These are phyloP conservation scores for Pangasius djambal DNA, from an alignment of 2,797 vertebrate genomes.

Conservation along the genomic window DNA sequence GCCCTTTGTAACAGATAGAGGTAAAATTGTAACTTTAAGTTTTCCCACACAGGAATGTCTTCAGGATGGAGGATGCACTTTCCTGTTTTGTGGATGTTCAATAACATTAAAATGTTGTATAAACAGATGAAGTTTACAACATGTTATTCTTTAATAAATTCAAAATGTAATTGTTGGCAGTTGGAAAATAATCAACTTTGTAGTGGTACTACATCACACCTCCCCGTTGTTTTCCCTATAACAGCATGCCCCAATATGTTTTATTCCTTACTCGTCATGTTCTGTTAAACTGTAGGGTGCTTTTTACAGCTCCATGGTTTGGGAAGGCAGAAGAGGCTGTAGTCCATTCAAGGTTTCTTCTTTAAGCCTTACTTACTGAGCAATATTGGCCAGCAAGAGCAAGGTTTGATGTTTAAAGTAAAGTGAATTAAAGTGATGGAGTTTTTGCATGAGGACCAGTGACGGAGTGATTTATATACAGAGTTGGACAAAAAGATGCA, in stretches of 20 bases:
- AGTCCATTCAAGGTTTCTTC: background rate
- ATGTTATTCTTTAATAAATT: background rate
- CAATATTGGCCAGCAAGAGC: background rate
- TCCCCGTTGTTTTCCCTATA: background rate
- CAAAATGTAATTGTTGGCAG: background rate
- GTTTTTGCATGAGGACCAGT: conserved; percentile 2
- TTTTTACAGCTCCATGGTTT: background rate
- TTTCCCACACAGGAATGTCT: background rate
- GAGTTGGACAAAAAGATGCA: background rate
- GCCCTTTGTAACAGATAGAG: background rate
- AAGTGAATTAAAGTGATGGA: background rate
- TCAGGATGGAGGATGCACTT: background rate
- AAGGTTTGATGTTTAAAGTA: background rate
- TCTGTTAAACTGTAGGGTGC: background rate
- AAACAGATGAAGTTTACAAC: background rate
- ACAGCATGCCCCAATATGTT: background rate
- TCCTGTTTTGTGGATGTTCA: background rate
- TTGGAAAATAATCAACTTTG: background rate
- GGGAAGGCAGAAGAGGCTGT: background rate
- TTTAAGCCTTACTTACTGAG: background rate
- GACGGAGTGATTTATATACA: conserved; percentile 5
- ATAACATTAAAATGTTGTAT: background rate
- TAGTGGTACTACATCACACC: background rate
- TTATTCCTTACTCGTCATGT: background rate
- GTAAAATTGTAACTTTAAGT: background rate